Conservation (phyloP, 1,140 invertebrate species). For the Sesamia nonagrioides region DNA sequence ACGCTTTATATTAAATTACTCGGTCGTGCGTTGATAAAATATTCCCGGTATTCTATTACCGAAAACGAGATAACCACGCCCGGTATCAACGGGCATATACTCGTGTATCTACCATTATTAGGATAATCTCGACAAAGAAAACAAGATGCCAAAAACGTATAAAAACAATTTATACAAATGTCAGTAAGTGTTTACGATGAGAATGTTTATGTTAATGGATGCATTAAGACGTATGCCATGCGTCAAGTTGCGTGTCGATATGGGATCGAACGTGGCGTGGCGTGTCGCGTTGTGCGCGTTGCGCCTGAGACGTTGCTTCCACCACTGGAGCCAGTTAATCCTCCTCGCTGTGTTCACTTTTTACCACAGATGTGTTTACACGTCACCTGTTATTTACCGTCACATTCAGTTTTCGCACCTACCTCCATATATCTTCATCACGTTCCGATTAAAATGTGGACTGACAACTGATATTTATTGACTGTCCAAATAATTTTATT, state of each 20-base stretch:
- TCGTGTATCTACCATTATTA: conserved; percentile 1
- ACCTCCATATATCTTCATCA: conserved; percentile 52
- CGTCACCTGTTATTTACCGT: conserved; percentile 69
- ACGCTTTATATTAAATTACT: conserved; percentile 87
- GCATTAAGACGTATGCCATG: conserved; percentile 66
- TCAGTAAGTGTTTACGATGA: conserved; percentile 59
- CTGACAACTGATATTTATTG: conserved; percentile 27
- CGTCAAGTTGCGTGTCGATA: conserved; percentile 78
- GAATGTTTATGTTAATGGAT: conserved; percentile 69
- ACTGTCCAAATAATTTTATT: conserved; percentile 33
- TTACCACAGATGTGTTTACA: conserved; percentile 54
- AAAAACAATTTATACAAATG: conserved; percentile 42
- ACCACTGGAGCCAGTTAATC: conserved; percentile 62
- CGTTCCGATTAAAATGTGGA: not conserved
- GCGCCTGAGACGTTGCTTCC: conserved; percentile 40
- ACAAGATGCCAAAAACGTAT: conserved; percentile 39
- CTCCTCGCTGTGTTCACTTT: conserved; percentile 63
- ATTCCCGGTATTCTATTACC: conserved; percentile 85
- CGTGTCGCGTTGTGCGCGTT: conserved; percentile 45
- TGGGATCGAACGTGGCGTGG: conserved; percentile 61
- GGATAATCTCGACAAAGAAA: conserved; percentile 14
- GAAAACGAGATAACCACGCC: conserved; percentile 81
- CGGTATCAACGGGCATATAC: conserved; percentile 69
- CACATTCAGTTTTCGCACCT: conserved; percentile 42
- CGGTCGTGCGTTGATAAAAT: conserved; percentile 85